Percentiles rank a stretch among this genome's conserved stretches.
phyloP scores from a whole-genome alignment of 2,113 vertebrate species.

The Pygoscelis adeliae region DNA sequence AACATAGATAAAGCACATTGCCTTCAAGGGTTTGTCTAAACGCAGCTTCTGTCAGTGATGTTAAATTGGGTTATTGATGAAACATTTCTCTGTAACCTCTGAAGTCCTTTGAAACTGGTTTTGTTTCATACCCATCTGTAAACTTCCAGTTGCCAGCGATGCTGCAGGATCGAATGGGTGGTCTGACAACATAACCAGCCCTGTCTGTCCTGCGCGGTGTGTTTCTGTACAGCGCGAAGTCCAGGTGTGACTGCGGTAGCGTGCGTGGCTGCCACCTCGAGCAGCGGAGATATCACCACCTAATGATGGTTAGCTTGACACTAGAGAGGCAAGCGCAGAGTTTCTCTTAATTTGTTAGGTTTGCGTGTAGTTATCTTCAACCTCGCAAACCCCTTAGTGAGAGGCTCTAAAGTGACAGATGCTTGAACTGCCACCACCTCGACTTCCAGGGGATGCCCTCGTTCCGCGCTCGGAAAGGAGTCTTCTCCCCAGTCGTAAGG shows the following conservation, averaged over 20 bases:
- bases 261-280: rapidly evolving
- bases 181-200: background rate
- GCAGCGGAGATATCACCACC: rapidly evolving
- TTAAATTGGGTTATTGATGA: background rate
- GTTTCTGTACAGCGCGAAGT: no score
- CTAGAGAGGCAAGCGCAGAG: background rate
- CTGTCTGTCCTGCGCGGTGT: rapidly evolving
- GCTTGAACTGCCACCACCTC: background rate
- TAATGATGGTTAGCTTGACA: rapidly evolving
- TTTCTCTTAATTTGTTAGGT: background rate
- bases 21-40: background rate
- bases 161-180: rapidly evolving
- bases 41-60: background rate
- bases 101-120: background rate
- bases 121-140: background rate
- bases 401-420: background rate
- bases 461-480: rapidly evolving
- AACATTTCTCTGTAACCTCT: background rate
- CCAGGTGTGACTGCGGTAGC: no score
- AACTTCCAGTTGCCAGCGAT: rapidly evolving
- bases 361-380: rapidly evolving
- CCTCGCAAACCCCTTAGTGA: background rate
- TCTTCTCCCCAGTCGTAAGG: rapidly evolving
- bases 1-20: background rate
- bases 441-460: background rate